Evolutionary conservation across 2,888 invertebrate species (phyloP).

Genomic region (Schizotus pectinicornis): DNA sequence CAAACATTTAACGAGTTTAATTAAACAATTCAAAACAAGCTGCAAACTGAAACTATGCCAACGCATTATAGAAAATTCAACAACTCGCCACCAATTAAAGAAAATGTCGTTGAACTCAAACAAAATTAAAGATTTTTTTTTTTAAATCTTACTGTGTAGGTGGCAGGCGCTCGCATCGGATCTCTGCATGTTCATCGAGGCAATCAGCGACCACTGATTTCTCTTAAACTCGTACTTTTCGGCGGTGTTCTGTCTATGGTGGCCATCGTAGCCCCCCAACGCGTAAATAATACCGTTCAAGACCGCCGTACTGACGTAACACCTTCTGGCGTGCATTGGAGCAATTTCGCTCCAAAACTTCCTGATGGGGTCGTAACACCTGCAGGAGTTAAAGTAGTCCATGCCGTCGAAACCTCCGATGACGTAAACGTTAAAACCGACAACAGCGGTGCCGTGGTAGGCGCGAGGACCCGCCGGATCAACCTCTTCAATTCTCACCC

Average conservation of each 20-base stretch:
- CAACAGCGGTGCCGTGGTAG: constrained; percentile 91
- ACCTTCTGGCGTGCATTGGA: constrained; percentile 88
- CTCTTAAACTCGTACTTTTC: constrained; percentile 83
- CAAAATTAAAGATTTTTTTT: not conserved
- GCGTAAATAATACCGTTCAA: constrained; percentile 81
- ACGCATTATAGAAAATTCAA: no score
- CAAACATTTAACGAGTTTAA: no score
- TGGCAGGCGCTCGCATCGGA: constrained; percentile 93
- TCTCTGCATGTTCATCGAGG: constrained; percentile 86
- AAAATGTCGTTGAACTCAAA: not conserved
- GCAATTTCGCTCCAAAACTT: constrained; percentile 87
- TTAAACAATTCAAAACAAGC: no score
- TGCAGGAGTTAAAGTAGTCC: constrained; percentile 49
- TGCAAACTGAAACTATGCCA: no score
- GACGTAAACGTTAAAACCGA: constrained; percentile 84
- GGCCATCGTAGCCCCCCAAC: constrained; percentile 88
- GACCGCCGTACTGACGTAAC: constrained; percentile 86
- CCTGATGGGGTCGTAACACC: constrained; percentile 82
- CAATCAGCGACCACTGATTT: constrained; percentile 88
- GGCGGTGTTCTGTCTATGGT: constrained; percentile 83
- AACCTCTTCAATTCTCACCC: constrained; percentile 82
- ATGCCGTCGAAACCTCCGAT: constrained; percentile 92
- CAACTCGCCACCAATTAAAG: no score
- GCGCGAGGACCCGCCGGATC: constrained; percentile 86
- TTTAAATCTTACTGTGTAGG: constrained; percentile 66